Conservation (phyloP, 2,113 vertebrate species). For the Phyllostomus hastatus region DNA sequence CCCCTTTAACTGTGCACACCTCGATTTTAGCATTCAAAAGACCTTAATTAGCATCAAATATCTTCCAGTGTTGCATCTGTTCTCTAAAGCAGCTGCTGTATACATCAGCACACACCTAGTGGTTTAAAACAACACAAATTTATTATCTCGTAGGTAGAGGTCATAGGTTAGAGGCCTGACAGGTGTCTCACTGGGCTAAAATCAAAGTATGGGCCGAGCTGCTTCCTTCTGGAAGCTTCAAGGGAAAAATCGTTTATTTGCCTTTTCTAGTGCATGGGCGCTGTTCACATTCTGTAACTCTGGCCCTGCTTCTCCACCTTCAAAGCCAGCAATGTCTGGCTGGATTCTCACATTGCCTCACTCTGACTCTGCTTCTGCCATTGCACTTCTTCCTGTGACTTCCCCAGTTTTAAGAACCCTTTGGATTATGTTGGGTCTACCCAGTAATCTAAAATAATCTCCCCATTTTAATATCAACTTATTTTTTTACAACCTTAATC, state of each 20-base stretch:
- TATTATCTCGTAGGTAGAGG: neutral
- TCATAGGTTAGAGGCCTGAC: neutral
- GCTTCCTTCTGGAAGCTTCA: neutral
- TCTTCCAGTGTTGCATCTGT: neutral
- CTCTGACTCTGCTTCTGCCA: neutral
- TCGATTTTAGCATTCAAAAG: neutral
- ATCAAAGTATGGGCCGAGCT: neutral
- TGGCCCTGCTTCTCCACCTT: neutral
- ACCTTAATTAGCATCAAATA: neutral
- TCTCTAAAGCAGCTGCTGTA: neutral
- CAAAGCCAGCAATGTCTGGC: neutral
- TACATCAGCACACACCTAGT: neutral
- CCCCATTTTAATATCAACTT: neutral
- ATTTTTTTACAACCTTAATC: neutral
- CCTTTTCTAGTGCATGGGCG: neutral
- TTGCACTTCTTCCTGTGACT: neutral
- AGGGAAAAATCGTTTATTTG: neutral
- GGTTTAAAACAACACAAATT: neutral
- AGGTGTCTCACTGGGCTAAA: neutral
- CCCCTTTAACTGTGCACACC: neutral
- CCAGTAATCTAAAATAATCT: neutral
- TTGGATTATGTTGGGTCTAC: neutral
- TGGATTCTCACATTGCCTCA: neutral
- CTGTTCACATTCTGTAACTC: neutral
- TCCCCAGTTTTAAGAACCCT: neutral